These are phyloP conservation scores for Palloptera scutellata DNA, from an alignment of 2,888 invertebrate genomes.

Conservation along the genomic window DNA sequence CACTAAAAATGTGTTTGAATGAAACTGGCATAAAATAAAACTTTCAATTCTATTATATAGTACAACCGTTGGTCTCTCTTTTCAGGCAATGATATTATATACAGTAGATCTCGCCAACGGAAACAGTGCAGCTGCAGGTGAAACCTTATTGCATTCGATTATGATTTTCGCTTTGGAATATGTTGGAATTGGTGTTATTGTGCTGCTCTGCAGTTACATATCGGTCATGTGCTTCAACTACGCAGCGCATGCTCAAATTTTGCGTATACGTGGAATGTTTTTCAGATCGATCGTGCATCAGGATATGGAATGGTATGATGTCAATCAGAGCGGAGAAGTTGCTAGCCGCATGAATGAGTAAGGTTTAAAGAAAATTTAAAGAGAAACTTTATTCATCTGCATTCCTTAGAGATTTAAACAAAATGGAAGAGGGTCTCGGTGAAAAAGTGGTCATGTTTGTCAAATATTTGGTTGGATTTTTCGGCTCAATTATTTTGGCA, in stretches of 20 bases:
- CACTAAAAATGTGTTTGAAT: no score
- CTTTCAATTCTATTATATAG: no score
- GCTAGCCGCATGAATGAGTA: constrained; percentile 80
- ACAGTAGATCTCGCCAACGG: constrained; percentile 43
- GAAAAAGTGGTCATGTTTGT: constrained; percentile 81
- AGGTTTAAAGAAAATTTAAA: constrained; percentile 44
- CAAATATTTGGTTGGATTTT: constrained; percentile 74
- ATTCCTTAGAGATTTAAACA: constrained; percentile 71
- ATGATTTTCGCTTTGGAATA: constrained; percentile 71
- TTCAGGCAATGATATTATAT: constrained; percentile 56
- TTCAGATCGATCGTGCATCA: constrained; percentile 75
- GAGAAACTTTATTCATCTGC: neutral
- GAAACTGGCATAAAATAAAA: no score
- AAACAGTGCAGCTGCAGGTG: constrained; percentile 46
- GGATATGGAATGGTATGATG: constrained; percentile 79
- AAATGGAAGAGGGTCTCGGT: constrained; percentile 84
- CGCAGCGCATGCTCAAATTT: constrained; percentile 73
- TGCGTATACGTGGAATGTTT: constrained; percentile 71
- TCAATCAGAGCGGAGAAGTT: constrained; percentile 76
- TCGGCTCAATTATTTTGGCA: constrained; percentile 76
- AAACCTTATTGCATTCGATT: constrained; percentile 67
- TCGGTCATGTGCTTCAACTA: constrained; percentile 76
- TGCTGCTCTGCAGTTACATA: constrained; percentile 71
- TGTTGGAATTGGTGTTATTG: constrained; percentile 68
- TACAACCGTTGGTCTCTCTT: neutral